Evolutionary conservation across 2,888 invertebrate genomes (phyloP).

Genomic region (Dasysyrphus albostriatus): DNA sequence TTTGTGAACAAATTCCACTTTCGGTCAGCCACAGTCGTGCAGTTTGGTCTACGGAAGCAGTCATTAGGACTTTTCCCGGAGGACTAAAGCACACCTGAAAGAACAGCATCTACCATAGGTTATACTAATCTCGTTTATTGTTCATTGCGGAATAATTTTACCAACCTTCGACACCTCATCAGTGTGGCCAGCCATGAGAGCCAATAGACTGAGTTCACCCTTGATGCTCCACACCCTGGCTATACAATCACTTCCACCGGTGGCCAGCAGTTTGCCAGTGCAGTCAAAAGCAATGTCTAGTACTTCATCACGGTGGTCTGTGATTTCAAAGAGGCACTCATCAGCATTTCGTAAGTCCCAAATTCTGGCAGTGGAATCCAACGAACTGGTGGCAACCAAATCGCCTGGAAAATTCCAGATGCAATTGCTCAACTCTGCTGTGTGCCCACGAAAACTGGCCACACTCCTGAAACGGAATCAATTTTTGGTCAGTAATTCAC

Average conservation of each 20-base stretch:
- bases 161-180: constrained; percentile 88
- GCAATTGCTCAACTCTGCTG: constrained; percentile 88
- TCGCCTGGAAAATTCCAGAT: constrained; percentile 88
- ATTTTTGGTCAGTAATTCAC: constrained; percentile 4
- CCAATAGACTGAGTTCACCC: constrained; percentile 85
- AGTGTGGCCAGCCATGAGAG: constrained; percentile 87
- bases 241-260: constrained; percentile 90
- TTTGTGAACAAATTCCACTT: constrained; percentile 89
- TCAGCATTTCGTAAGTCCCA: constrained; percentile 87
- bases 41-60: constrained; percentile 91
- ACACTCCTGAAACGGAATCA: constrained; percentile 84
- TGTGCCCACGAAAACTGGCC: constrained; percentile 86
- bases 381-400: constrained; percentile 88
- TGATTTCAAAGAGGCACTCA: constrained; percentile 85
- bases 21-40: constrained; percentile 88
- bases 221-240: constrained; percentile 89
- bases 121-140: not conserved
- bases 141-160: constrained; percentile 25
- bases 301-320: constrained; percentile 88
- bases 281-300: constrained; percentile 91
- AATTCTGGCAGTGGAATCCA: constrained; percentile 88
- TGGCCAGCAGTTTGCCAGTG: constrained; percentile 89
- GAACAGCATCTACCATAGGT: constrained; percentile 19
- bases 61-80: constrained; percentile 89
- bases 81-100: constrained; percentile 91